Evolutionary conservation across 2,797 vertebrate genomes (phyloP), one percentile per base, ranked within the genome.

Genomic region (Danio aesculapii): DNA sequence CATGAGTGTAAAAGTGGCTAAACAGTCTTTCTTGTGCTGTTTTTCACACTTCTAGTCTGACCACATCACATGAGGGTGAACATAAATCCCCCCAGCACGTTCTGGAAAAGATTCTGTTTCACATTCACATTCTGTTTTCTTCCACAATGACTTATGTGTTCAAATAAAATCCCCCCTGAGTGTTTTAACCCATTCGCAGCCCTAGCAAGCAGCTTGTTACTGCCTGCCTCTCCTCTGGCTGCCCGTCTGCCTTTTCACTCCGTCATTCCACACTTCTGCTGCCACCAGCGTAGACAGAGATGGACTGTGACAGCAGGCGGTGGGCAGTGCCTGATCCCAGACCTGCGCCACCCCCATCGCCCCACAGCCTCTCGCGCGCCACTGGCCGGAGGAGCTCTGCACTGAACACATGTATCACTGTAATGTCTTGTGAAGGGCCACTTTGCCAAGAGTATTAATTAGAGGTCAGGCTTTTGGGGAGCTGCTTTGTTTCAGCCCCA

Each of bases 391-490:
- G 81, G 86, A 80, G 76, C 72, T 77, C 57, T 69, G 64, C 76
- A 72, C 53, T 79, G 75, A 75, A 77, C 83, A 79, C 83, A 85
- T 81, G 82, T 83, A 88, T 89, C 88, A 90, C 85, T 89, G 84
- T 86, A 89, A 89, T 90, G 84, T 86, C 85, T 87, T 88, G 85
- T 91, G 88, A 88, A 89, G 82, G 87, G 85, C 90, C 90, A 88
- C 88, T 92, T 92, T 94, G 93, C 93, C 92, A 93, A 91, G 85
- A 94, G 93, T 90, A 75, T 90, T 94, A 95, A 94, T 94, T 94
- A 94, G 92, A 94, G 93, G 92, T 93, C 92, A 93, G 88, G 91
- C 87, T 91, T 91, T 93, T 92, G 90, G 91, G 91, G 89, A 90
- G 77, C 81, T 91, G 88, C 89, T 91, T 90, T 91, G 86, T 92